Percentiles rank a stretch among this genome's conserved stretches.
phyloP scores from a whole-genome alignment of 2,888 invertebrate species.

The Asteroscopus sphinx region DNA sequence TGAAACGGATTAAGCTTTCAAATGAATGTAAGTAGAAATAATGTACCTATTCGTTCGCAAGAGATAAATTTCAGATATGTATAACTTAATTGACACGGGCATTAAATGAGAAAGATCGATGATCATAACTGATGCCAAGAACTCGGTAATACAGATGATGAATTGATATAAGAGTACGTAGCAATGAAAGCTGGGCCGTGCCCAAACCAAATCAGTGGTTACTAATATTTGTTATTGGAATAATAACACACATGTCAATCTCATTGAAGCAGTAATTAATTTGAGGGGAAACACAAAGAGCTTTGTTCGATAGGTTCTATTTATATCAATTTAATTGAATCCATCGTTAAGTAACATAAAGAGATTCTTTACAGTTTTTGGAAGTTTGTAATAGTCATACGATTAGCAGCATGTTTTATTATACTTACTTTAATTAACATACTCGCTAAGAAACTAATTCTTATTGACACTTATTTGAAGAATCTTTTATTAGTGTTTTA shows the following conservation, averaged over 20 bases:
- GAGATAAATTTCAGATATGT: constrained; percentile 40
- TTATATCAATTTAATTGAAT: not conserved
- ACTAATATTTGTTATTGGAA: constrained; percentile 19
- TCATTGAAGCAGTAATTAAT: constrained; percentile 2
- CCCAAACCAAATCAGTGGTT: constrained; percentile 28
- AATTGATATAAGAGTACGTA: constrained; percentile 30
- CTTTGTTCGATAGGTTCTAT: not conserved
- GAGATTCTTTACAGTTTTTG: too few species aligned
- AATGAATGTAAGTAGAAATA: constrained; percentile 10
- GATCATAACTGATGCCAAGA: constrained; percentile 44
- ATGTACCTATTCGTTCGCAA: constrained; percentile 21
- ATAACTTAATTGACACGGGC: constrained; percentile 42
- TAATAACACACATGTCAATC: constrained; percentile 15
- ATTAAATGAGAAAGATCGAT: constrained; percentile 47
- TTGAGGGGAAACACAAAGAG: not conserved
- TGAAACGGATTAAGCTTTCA: constrained; percentile 1
- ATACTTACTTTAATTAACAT: too few species aligned
- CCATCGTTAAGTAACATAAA: too few species aligned
- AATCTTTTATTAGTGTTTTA: not conserved
- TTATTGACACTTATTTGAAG: too few species aligned
- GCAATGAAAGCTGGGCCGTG: constrained; percentile 27
- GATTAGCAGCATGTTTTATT: too few species aligned
- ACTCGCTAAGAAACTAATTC: too few species aligned
- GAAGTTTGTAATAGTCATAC: too few species aligned
- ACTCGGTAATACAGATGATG: constrained; percentile 38